Evolutionary conservation across 2,888 invertebrate genomes (phyloP), one percentile per base, ranked within the genome.

Genomic region (Aporophyla nigra): DNA sequence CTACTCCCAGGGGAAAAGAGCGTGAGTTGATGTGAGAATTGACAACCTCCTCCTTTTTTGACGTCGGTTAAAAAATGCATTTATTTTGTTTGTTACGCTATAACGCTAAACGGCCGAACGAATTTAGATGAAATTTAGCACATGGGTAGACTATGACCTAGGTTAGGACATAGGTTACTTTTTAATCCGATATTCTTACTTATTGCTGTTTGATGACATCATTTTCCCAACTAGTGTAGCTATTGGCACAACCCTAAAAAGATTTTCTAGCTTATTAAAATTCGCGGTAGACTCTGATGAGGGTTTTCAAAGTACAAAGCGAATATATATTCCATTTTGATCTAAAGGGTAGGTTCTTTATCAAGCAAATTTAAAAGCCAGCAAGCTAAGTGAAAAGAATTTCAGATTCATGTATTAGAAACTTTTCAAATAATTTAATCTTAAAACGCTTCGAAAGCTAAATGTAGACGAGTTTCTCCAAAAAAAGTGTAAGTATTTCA

Each of bases 401-500:
- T 75, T 51, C n/a, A 54, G 46, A 59, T 56, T 40, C 24, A 62
- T 46, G 40, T 62, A 46, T 69, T 46, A 51, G 21, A 71, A 59
- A 72, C 62, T 67, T 62, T 67, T 63, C 43, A 21, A 73, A 51
- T 63, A 51, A 53, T 65, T 61, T 43, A 58, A 58, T 74, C 63
- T 40, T 68, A 62, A 72, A 67, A 53, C 43, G 40, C 19, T 79
- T 68, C 62, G 46, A 53, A 43, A 59, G 49, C 54, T 40, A 56
- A n/a, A 54, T n/a, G 40, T 54, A 53, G 27, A 70, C 16, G 6
- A n/a, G 14, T 66, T 74, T 65, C 21, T 59, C n/a, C 24, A 14
- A 49, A 62, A 82, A 62, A 71, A 27, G 27, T 27, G 21, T 54
- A 14, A 63, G 62, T 58, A 82, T 78, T 76, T 62, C 0, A 66